Conservation (phyloP, 2,113 vertebrate genomes). For the Quiscalus mexicanus region DNA sequence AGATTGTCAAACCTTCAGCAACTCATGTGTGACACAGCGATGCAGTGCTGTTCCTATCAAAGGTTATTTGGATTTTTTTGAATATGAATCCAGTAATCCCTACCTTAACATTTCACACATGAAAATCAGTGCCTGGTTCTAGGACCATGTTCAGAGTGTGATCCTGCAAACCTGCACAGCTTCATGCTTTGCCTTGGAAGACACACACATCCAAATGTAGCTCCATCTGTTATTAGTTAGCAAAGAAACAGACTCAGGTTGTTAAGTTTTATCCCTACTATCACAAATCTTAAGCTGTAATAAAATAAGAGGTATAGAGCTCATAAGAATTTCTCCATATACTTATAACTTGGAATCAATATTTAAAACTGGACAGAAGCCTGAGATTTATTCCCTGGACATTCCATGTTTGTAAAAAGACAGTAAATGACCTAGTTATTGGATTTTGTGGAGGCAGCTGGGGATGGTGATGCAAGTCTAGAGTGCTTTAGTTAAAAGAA, state of each 20-base stretch:
- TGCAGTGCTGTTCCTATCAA: background rate
- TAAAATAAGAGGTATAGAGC: background rate
- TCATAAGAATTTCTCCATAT: background rate
- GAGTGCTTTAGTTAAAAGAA: background rate
- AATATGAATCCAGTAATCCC: background rate
- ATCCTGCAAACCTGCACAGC: background rate
- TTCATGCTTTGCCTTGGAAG: background rate
- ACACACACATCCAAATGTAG: background rate
- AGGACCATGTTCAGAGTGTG: accelerated
- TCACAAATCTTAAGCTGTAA: background rate
- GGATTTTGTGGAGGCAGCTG: background rate
- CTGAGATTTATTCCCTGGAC: background rate
- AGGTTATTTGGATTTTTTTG: background rate
- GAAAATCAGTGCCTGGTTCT: background rate
- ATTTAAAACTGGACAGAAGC: background rate
- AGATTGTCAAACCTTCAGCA: background rate
- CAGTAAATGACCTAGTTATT: background rate
- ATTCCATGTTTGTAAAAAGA: background rate
- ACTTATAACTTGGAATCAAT: background rate
- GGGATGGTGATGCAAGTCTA: background rate
- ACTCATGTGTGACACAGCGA: accelerated
- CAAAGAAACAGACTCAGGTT: background rate
- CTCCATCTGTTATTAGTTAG: background rate
- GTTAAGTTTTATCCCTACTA: background rate
- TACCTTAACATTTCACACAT: accelerated